Evolutionary conservation across 1,140 invertebrate genomes (phyloP), one percentile per base, ranked within the genome.

Genomic region (Akabosia matsudoensis): DNA sequence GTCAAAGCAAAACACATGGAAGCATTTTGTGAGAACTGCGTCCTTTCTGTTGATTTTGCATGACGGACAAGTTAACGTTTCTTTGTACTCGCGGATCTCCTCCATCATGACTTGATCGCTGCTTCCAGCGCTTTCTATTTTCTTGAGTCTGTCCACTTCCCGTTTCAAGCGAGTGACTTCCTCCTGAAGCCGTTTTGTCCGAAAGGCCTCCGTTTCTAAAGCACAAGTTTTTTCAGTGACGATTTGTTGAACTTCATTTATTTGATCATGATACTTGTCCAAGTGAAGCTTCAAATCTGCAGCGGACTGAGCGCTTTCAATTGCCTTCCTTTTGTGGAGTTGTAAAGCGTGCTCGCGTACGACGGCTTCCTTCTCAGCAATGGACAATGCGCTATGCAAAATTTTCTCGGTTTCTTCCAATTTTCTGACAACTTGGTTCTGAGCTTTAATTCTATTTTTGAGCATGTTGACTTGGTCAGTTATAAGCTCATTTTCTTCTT

Each of bases 21-120:
- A 99, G 87, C 98, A 99, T 87, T 99, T 99, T 33, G 95, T 97
- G 0, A 99, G 88, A 22, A 99, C 97, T 0, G 97, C 97, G 87
- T 99, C 97, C 86, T 99, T 99, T 73, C 95, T 90, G 85, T 98
- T 98, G 33, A 97, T 96, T 89, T 99, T 99, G 87, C 98, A 99
- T 0, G 97, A 98, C 1, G 97, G 97, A 88, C 98, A 99, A 0
- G 97, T 99, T 33, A 99, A 87, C 0, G 95, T 96, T 84, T 99
- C 97, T 87, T 98, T 99, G 85, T 99, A 98, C 83, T 99, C 97
- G 1, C 95, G 88, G 64, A 99, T 93, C 86, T 99, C 97, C 37
- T 45, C 37, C 83, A 97, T 90, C 89, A 98, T 91, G 16, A 99
- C 93, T 84, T 99, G 96, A 85, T 99, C 92, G 51, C 96, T 95